Base-by-base conservation (phyloP, 2,797 vertebrate genomes). In the Apogon talboti region DNA sequence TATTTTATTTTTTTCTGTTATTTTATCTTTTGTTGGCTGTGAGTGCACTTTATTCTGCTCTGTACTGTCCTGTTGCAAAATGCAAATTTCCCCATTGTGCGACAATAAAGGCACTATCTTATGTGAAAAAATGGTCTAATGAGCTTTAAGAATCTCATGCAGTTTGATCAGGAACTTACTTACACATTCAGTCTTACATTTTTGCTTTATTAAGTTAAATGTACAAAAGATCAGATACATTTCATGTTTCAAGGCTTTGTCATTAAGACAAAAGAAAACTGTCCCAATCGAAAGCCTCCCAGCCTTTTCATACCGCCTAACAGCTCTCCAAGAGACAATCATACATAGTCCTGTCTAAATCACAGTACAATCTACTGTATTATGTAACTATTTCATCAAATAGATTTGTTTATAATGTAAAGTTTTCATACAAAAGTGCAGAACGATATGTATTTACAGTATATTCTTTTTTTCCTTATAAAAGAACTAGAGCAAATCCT, bases 141-240 rank as follows among this genome's bases (percentile, higher is more conserved):
- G 24, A 28, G 24, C 24, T 28, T 28, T 28, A 28, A 28, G 24
- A 28, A 28, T 28, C 4, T 28, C 24, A 28, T 28, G 2, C 16
- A 16, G n/a, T 42, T 13, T 2, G 7, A 59, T 46, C 12, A 66
- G 42, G 46, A 44, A 57, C 55, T 2, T 4, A 77, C 53, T 73
- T 24, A 60, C 7, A 15, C 37, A 60, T 63, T 54, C 37, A 51
- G 68, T 87, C 79, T 89, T 89, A 84, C 78, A 89, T 79, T 60
- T 91, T 91, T 85, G 67, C 89, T 94, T 93, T 94, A 93, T 93
- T 92, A 92, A 93, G 90, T 93, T 92, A 92, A 92, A 93, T 94
- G 91, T 94, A 95, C 92, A 95, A 93, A 92, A 93, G 74, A 84
- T 82, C 74, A 70, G 85, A 90, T 91, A 92, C 87, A 92, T 86